These are phyloP conservation scores for Suncus etruscus DNA, from an alignment of 2,113 vertebrate genomes.

Conservation along the genomic window DNA sequence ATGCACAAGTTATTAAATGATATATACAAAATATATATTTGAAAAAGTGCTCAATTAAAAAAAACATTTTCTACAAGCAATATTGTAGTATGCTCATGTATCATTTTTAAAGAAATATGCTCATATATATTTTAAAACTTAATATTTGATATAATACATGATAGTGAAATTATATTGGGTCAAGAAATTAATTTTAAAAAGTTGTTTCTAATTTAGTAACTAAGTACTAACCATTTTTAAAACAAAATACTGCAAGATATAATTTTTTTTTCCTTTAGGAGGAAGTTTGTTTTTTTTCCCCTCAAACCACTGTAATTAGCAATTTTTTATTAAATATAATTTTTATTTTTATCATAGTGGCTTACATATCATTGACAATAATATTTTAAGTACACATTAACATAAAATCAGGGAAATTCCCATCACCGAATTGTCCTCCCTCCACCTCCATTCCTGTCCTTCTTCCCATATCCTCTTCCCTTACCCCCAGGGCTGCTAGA, in stretches of 20 bases:
- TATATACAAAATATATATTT: not conserved
- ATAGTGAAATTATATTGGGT: not conserved
- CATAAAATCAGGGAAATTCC: too few relatives aligned
- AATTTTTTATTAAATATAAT: too few relatives aligned
- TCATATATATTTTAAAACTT: not conserved
- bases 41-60: not conserved
- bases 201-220: not conserved
- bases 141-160: not conserved
- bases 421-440: too few relatives aligned
- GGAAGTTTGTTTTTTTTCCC: not conserved
- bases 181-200: not conserved
- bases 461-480: too few relatives aligned
- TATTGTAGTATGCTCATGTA: not conserved
- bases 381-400: too few relatives aligned
- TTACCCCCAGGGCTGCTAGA: too few relatives aligned
- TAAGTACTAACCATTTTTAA: not conserved
- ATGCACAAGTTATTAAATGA: too few relatives aligned
- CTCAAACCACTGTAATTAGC: not conserved
- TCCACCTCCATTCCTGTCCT: too few relatives aligned
- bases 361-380: too few relatives aligned
- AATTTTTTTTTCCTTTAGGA: not conserved
- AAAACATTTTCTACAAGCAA: not conserved
- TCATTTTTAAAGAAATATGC: too few relatives aligned
- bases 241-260: not conserved
- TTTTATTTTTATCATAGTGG: too few relatives aligned